Conservation (phyloP, 2,888 invertebrate genomes). For the Perizoma flavofasciatum region DNA sequence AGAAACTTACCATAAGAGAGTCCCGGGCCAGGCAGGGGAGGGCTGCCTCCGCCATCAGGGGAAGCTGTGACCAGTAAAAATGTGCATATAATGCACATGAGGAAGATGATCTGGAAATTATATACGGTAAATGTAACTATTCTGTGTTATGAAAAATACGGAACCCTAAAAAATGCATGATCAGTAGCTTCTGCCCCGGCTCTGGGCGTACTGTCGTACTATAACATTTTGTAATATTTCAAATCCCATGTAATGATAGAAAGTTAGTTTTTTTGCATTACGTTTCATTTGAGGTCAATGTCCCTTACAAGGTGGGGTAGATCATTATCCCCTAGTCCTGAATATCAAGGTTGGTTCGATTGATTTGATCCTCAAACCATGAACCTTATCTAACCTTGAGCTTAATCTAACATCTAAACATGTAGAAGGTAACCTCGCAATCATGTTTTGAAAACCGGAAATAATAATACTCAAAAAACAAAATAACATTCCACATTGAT, state of each 20-base stretch:
- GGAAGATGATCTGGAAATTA: constrained; percentile 46
- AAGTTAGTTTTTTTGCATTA: no score
- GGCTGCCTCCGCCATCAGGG: constrained; percentile 65
- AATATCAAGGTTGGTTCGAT: no score
- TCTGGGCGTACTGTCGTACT: no score
- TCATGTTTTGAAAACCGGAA: neutral
- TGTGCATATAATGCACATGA: constrained; percentile 41
- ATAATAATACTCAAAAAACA: neutral
- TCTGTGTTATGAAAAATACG: no score
- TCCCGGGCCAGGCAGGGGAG: constrained; percentile 70
- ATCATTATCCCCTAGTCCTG: no score
- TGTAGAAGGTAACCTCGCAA: neutral
- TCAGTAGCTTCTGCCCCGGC: no score
- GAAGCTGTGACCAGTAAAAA: constrained; percentile 35
- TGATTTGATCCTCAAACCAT: neutral
- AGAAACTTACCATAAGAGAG: constrained; percentile 62
- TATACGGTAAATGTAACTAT: no score
- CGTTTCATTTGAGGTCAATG: no score
- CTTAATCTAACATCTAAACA: neutral
- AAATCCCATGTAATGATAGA: no score
- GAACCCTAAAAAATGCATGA: no score
- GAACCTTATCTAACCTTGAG: neutral
- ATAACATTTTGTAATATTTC: no score
- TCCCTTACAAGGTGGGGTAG: no score
- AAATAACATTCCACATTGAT: neutral